Conservation (phyloP, 1,140 invertebrate genomes). For the Tetramorium alpestre region DNA sequence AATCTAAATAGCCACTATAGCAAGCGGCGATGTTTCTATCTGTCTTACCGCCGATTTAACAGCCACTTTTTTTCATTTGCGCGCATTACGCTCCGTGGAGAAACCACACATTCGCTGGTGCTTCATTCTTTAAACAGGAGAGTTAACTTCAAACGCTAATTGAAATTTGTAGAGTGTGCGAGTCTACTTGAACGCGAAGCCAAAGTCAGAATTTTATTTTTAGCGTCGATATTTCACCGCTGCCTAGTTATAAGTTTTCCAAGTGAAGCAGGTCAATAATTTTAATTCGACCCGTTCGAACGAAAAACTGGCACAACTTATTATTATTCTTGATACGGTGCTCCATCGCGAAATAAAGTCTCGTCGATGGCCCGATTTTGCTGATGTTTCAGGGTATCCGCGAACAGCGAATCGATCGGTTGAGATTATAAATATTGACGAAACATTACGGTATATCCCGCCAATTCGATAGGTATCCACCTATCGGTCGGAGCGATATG, state of each 20-base stretch:
- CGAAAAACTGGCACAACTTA: not conserved
- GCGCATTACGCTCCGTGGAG: not conserved
- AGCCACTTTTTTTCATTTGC: conserved; percentile 28
- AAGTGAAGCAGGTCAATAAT: conserved; percentile 30
- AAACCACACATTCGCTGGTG: conserved; percentile 13
- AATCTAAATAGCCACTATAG: conserved; percentile 1
- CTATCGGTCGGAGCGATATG: not conserved
- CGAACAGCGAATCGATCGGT: not conserved
- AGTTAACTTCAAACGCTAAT: conserved; percentile 44
- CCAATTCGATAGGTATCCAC: conserved; percentile 26
- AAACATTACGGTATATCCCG: conserved; percentile 11
- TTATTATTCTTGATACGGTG: conserved; percentile 23
- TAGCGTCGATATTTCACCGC: conserved; percentile 35
- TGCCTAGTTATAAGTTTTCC: conserved; percentile 28
- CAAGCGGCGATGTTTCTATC: conserved; percentile 29
- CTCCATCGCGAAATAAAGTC: conserved; percentile 16
- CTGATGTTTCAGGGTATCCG: not conserved
- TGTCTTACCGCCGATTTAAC: not conserved
- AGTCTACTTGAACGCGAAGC: conserved; percentile 30
- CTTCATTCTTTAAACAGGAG: conserved; percentile 31
- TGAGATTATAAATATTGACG: conserved; percentile 43
- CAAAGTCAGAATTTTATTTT: conserved; percentile 26
- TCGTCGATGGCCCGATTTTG: not conserved
- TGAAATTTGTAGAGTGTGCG: conserved; percentile 38
- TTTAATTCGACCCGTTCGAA: conserved; percentile 30